Evolutionary conservation across 2,797 vertebrate genomes (phyloP), one percentile per base, ranked within the genome.

Genomic region (Chrysocyon brachyurus): DNA sequence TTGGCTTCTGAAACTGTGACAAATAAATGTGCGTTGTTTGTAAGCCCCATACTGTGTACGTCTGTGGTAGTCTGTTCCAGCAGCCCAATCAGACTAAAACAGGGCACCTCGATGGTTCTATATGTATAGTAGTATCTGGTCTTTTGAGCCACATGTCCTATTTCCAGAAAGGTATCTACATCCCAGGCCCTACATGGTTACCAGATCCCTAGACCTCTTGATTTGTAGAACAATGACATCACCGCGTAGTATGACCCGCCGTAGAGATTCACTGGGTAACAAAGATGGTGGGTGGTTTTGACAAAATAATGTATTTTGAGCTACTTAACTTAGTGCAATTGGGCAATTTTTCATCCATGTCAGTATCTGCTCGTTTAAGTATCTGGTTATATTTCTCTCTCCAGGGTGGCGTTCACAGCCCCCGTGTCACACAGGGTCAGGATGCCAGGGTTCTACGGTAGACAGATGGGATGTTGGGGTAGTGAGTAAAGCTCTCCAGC

Each of bases 221-320:
- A 16, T 81, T 19, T 26, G 1, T 14, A 78, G 10, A 7, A 26
- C 21, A 2, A 26, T 16, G 78, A 14, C 7, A 1, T 81, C 54
- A 36, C 12, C 12, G 2, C 3, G 5, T 33, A 9, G 3, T 33
- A 4, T 9, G n/a, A 33, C 12, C 7, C 1, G 52, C 14, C n/a
- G 33, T 54, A 81, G 5, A 22, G n/a, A 81, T 16, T 36, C 78
- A 81, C 28, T 8, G 28, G 17, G 17, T 5, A 21, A 9, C 1
- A 7, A 49, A 14, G 16, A 31, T 2, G 16, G 28, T n/a, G 12
- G 46, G 17, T 12, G 40, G 11, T 49, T 57, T 64, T 24, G 28
- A 75, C 1, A 3, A 77, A 4, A 16, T 49, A 16, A 24, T 61
- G 5, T 31, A 9, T 16, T n/a, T 61, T 11, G 28, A 61, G 4